Percentiles rank a stretch among this genome's conserved stretches.
Conservation (phyloP, 2,113 vertebrate species). For the Sander vitreus region DNA sequence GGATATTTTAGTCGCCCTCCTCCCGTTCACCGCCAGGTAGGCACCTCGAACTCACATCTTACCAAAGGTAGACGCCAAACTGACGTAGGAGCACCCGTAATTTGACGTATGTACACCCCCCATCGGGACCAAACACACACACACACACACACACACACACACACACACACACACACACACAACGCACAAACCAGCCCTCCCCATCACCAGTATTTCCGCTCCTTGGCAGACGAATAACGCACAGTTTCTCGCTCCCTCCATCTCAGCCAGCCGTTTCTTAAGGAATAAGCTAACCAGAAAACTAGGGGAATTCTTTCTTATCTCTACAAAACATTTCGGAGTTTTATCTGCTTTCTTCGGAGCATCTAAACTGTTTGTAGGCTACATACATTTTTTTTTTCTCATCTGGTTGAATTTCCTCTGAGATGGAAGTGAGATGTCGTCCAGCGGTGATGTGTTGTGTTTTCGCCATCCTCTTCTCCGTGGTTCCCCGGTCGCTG, state of each 20-base stretch:
- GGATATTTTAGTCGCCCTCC: constrained; percentile 79
- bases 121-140: constrained; percentile 78
- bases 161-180: neutral
- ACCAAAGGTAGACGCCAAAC: constrained; percentile 86
- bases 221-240: constrained; percentile 64
- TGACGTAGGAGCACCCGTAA: constrained; percentile 95
- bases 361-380: constrained; percentile 16
- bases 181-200: constrained; percentile 43
- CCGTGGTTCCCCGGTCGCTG: constrained; percentile 52
- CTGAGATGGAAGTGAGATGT: constrained; percentile 88
- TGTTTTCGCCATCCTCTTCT: constrained; percentile 79
- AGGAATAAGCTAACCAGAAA: constrained; percentile 12
- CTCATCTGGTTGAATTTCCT: constrained; percentile 64
- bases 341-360: constrained; percentile 9
- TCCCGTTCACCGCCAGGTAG: constrained; percentile 54
- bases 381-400: constrained; percentile 17
- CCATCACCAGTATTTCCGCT: constrained; percentile 64
- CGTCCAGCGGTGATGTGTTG: constrained; percentile 82
- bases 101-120: constrained; percentile 90
- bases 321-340: neutral
- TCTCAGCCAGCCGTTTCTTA: constrained; percentile 51
- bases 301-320: neutral
- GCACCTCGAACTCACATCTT: constrained; percentile 81
- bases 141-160: constrained; percentile 61
- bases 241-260: constrained; percentile 50